Conservation (phyloP, 2,113 vertebrate genomes). For the Tragelaphus buxtoni region DNA sequence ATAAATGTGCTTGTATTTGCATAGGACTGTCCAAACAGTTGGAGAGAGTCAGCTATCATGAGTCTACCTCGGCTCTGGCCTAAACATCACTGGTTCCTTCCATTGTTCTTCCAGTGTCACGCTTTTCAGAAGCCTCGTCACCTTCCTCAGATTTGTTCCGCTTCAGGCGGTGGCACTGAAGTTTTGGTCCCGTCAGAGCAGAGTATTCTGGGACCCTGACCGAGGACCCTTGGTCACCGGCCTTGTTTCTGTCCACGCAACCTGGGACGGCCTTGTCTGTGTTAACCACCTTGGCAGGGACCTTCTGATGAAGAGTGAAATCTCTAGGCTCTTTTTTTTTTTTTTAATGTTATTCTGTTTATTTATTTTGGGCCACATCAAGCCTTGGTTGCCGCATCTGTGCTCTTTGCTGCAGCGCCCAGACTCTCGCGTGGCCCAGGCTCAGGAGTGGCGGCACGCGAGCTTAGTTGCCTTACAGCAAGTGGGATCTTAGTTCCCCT, state of each 20-base stretch:
- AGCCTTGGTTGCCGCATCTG: not conserved
- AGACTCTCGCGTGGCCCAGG: not conserved
- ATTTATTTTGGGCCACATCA: not conserved
- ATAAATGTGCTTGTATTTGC: not conserved
- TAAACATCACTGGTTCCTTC: not conserved
- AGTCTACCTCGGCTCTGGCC: not conserved
- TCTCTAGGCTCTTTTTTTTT: not conserved
- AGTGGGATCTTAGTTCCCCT: not conserved
- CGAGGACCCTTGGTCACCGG: fast-evolving
- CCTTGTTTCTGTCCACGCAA: not conserved
- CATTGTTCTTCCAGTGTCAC: not conserved
- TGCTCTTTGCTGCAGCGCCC: not conserved
- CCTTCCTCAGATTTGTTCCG: not conserved
- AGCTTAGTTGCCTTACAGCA: not conserved
- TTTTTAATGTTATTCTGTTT: not conserved
- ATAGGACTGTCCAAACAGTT: not conserved
- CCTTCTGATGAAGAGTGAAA: not conserved
- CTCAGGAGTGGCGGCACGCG: not conserved
- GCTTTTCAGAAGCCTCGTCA: not conserved
- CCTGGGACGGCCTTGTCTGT: not conserved
- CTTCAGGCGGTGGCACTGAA: not conserved
- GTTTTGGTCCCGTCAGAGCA: not conserved
- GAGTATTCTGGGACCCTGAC: not conserved
- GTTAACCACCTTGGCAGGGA: not conserved
- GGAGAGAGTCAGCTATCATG: not conserved